Evolutionary conservation across 2,797 vertebrate species (phyloP).

Genomic region (Vespertilio murinus): DNA sequence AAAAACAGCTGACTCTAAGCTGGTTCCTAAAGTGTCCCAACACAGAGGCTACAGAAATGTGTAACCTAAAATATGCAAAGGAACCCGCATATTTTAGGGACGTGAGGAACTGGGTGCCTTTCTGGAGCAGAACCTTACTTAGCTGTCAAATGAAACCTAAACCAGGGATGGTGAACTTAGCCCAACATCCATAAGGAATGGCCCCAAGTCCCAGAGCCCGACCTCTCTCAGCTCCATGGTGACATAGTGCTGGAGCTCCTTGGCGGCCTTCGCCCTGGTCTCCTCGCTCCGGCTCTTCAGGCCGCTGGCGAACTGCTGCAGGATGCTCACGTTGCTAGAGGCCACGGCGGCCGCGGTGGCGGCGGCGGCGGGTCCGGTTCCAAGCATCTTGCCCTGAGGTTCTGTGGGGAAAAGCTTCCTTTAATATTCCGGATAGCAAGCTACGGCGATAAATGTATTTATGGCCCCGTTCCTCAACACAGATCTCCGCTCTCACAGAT

Average conservation of each 20-base stretch:
- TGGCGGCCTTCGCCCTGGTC: slow-evolving; percentile 95
- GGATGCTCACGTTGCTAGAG: slow-evolving; percentile 94
- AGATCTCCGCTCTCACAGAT: not conserved
- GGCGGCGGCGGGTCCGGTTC: slow-evolving; percentile 45
- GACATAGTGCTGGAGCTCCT: slow-evolving; percentile 98
- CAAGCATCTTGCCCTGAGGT: slow-evolving; percentile 75
- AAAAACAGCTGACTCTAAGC: not conserved
- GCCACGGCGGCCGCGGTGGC: slow-evolving; percentile 83
- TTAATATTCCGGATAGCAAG: slow-evolving; percentile 29
- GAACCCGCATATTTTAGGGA: not conserved
- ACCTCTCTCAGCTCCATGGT: slow-evolving; percentile 98
- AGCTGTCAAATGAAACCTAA: not conserved
- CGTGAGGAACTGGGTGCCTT: not conserved
- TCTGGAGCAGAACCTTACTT: not conserved
- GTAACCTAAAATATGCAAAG: not conserved
- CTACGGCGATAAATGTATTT: not conserved
- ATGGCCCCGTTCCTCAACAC: not conserved
- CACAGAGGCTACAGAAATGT: not conserved
- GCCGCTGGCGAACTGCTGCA: slow-evolving; percentile 96
- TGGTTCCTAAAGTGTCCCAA: not conserved
- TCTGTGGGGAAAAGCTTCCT: slow-evolving; percentile 41
- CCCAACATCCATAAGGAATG: not conserved
- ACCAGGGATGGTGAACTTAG: not conserved
- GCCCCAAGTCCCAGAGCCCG: not conserved
- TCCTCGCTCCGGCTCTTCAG: slow-evolving; percentile 97